Conservation (phyloP, 2,888 invertebrate genomes). For the Tetragonisca angustula region DNA sequence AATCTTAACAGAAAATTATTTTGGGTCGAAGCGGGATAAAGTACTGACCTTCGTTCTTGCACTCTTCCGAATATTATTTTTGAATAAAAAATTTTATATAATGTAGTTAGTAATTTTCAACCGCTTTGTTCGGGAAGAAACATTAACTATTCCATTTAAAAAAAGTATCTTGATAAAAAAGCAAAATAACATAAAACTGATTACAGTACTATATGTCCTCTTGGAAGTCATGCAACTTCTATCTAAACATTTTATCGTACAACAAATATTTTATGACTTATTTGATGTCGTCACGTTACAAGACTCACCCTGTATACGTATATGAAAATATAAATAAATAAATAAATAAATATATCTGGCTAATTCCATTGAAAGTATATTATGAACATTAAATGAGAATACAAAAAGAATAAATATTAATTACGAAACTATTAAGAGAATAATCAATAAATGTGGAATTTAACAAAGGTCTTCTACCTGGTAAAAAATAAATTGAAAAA, state of each 20-base stretch:
- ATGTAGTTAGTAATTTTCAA: not conserved
- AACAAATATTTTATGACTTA: too few species aligned
- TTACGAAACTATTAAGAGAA: slow-evolving; percentile 74
- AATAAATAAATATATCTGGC: slow-evolving; percentile 81
- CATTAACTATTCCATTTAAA: too few species aligned
- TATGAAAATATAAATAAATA: slow-evolving; percentile 74
- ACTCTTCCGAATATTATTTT: not conserved
- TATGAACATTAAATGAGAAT: slow-evolving; percentile 75
- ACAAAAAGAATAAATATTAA: slow-evolving; percentile 76
- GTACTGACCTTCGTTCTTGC: not conserved
- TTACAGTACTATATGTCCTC: too few species aligned
- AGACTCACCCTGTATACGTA: too few species aligned
- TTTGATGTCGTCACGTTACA: too few species aligned
- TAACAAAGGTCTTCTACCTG: slow-evolving; percentile 82
- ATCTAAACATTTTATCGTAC: too few species aligned
- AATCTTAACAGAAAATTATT: not conserved
- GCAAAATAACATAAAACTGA: too few species aligned
- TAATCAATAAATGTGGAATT: slow-evolving; percentile 80
- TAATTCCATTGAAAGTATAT: slow-evolving; percentile 84
- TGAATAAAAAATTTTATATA: not conserved
- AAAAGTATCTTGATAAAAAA: too few species aligned
- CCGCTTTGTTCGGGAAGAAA: too few species aligned
- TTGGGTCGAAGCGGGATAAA: not conserved
- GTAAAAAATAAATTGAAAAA: slow-evolving; percentile 79
- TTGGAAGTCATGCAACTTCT: too few species aligned